phyloP scores from a whole-genome alignment of 1,140 invertebrate genomes.

The Drosophila mayri region DNA sequence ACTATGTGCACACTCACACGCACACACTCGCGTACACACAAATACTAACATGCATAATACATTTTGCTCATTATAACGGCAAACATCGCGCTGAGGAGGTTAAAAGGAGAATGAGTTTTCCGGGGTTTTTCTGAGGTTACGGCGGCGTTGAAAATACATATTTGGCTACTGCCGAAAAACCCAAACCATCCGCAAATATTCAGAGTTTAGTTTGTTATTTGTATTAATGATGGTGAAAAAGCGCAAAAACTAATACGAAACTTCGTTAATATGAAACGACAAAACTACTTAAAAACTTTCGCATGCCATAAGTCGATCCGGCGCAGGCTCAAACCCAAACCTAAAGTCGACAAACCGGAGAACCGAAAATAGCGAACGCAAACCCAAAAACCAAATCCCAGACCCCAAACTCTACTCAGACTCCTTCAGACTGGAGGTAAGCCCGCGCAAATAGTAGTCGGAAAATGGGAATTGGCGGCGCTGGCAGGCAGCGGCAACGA shows the following conservation, averaged over 20 bases:
- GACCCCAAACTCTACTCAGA: constrained; percentile 10
- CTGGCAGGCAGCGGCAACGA: constrained; percentile 20
- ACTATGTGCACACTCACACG: constrained; percentile 58
- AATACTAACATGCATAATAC: constrained; percentile 51
- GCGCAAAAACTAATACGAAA: constrained; percentile 80
- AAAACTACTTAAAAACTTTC: constrained; percentile 82
- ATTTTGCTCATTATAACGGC: constrained; percentile 74
- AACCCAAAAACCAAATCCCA: constrained; percentile 26
- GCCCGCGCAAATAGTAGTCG: constrained; percentile 36
- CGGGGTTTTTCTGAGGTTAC: constrained; percentile 24
- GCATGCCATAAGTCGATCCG: constrained; percentile 65
- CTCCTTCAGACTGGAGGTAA: constrained; percentile 25
- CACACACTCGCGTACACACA: constrained; percentile 23
- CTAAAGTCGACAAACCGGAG: constrained; percentile 10
- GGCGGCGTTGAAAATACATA: constrained; percentile 44
- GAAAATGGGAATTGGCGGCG: constrained; percentile 33
- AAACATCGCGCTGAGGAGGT: constrained; percentile 44
- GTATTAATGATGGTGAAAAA: constrained; percentile 77
- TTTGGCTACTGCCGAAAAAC: constrained; percentile 10
- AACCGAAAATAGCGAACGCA: constrained; percentile 7
- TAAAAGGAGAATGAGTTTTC: not conserved
- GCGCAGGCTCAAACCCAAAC: constrained; percentile 23
- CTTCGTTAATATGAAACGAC: constrained; percentile 82
- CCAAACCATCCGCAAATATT: constrained; percentile 54
- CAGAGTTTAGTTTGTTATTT: constrained; percentile 71